Evolutionary conservation across 2,888 invertebrate species (phyloP), one percentile per base, ranked within the genome.

Genomic region (Meiosimyza platycephala): DNA sequence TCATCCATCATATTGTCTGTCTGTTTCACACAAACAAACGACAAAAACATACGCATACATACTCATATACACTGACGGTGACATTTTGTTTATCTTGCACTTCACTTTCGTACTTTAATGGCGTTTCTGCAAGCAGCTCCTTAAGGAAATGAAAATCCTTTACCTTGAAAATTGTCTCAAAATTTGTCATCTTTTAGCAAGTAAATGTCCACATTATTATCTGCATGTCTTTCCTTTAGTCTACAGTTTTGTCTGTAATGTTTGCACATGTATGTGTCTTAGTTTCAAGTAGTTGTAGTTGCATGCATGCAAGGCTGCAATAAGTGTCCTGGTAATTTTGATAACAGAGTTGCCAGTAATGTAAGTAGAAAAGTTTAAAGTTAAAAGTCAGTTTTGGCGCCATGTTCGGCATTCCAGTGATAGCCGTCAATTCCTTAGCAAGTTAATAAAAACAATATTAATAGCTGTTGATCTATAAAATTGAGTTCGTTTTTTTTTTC

Each of bases 51-150:
- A 57, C 57, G 68, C 68, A 50, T 65, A 60, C 65, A 65, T 68
- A 74, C 65, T 68, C 69, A 60, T 60, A 65, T 68, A 74, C 65
- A 71, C 69, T 72, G 65, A 74, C 68, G 65, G 50, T 55, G 40
- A 40, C 76, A 75, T 75, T 71, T 76, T 77, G 75, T 77, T 77
- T 77, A 76, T 76, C 75, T 73, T 74, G 75, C 76, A 70, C 76
- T 77, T 74, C 66, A 77, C 73, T 75, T 75, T 73, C 75, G 76
- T 40, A 40, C 73, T 74, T 73, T 73, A 76, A 76, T 76, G 77
- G 74, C 73, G 75, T 75, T 75, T 74, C 63, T 18, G 40, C 40
- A 40, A 40, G 63, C 63, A 48, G 63, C 63, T n/a, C n/a, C 63
- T 40, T 15, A 40, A 40, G 40, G 40, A 40, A 9, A 40, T 40